Conservation (phyloP, 2,797 vertebrate genomes). For the Sitta carolinensis region DNA sequence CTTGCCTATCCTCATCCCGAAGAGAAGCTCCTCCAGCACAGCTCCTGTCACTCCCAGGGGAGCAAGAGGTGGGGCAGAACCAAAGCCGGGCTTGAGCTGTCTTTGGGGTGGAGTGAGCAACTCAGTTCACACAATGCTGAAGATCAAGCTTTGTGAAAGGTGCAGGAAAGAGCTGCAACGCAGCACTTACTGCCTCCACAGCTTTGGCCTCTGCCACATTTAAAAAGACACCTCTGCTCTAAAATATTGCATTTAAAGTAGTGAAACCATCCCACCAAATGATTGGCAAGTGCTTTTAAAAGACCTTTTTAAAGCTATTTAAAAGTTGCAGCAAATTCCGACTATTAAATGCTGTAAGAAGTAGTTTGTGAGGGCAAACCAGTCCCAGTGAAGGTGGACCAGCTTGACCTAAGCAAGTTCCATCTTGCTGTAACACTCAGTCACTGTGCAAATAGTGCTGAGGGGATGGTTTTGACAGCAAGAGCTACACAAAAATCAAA, state of each 20-base stretch:
- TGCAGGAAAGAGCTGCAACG: background rate
- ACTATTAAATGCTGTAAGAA: background rate
- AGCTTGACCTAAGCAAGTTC: background rate
- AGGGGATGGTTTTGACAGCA: background rate
- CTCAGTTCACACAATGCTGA: fast-evolving
- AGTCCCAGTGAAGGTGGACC: background rate
- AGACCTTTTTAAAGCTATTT: background rate
- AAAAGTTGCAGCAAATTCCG: background rate
- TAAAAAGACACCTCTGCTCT: background rate
- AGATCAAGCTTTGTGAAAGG: background rate
- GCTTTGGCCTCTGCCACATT: background rate
- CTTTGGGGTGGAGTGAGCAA: background rate
- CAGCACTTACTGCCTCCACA: background rate
- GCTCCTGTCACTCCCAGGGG: fast-evolving
- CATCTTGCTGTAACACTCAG: background rate
- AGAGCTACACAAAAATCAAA: background rate
- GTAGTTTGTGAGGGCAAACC: background rate
- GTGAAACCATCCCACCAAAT: background rate
- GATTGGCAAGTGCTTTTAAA: background rate
- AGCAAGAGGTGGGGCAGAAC: background rate
- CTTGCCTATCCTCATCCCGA: background rate
- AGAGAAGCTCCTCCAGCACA: background rate
- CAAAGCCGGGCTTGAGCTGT: background rate
- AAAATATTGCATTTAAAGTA: background rate
- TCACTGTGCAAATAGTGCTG: background rate